phyloP scores from a whole-genome alignment of 2,797 vertebrate genomes.

The Gymnoscopelus microlampas region DNA sequence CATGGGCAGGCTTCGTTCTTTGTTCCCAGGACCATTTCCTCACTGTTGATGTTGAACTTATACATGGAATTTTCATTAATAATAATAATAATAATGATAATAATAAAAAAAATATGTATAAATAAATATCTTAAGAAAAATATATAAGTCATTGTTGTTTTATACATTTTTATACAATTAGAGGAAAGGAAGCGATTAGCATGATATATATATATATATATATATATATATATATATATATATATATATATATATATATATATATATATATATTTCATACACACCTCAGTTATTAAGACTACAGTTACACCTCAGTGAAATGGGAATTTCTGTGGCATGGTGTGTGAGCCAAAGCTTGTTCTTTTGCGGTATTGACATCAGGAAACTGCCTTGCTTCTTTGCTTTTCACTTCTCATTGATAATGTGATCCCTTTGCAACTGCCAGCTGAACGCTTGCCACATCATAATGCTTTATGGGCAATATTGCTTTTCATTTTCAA shows the following conservation, averaged over 20 bases:
- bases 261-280: too few species aligned
- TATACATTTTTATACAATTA: conserved; percentile 11
- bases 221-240: too few species aligned
- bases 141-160: too few species aligned
- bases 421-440: conserved; percentile 44
- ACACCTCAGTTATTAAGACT: conserved; percentile 1
- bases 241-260: too few species aligned
- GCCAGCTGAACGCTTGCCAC: conserved; percentile 60
- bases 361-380: conserved; percentile 37
- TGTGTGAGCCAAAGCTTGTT: conserved; percentile 1
- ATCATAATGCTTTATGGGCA: conserved; percentile 54
- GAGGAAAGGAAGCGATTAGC: conserved; percentile 49
- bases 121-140: not conserved
- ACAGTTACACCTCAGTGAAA: conserved; percentile 12
- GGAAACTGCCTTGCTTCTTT: conserved; percentile 39
- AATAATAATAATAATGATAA: not conserved
- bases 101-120: not conserved
- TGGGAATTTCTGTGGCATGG: conserved; percentile 11
- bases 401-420: conserved; percentile 44
- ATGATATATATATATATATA: too few species aligned
- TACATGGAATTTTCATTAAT: not conserved
- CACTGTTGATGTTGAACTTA: conserved; percentile 12
- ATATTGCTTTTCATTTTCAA: conserved; percentile 65
- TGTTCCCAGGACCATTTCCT: not conserved
- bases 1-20: not conserved